A percentile compares a stretch with the other conserved stretches of the same genome.
phyloP scores from a whole-genome alignment of 2,888 invertebrate genomes.

The Philopedon plagiatum region DNA sequence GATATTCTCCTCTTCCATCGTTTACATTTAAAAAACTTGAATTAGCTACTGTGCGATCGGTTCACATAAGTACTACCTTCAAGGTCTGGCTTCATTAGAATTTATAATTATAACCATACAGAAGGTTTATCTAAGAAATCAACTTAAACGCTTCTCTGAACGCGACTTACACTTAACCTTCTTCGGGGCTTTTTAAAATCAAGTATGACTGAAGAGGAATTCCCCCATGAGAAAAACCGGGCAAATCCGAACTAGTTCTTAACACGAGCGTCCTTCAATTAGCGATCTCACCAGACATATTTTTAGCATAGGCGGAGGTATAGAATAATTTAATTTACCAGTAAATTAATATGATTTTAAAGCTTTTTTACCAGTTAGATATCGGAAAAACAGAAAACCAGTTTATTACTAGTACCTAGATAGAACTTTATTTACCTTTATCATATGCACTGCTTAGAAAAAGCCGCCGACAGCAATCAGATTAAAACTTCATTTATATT shows the following conservation, averaged over 20 bases:
- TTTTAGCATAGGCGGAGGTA: slow-evolving; percentile 5
- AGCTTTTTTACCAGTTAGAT: no score
- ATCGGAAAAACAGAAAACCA: no score
- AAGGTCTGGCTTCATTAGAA: slow-evolving; percentile 10
- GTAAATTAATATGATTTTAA: no score
- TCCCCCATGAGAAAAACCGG: slow-evolving; percentile 23
- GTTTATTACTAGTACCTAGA: no score
- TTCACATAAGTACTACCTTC: background rate
- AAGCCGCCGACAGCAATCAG: no score
- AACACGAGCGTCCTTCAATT: slow-evolving; percentile 27
- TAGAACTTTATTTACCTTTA: no score
- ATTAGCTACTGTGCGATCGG: background rate
- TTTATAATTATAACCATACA: background rate
- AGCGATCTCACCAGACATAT: slow-evolving; percentile 6
- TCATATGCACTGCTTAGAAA: no score
- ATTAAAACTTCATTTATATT: no score
- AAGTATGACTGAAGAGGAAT: slow-evolving; percentile 8
- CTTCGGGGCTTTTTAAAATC: slow-evolving; percentile 6
- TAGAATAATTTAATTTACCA: no score
- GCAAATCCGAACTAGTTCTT: slow-evolving; percentile 36
- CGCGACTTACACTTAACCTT: background rate
- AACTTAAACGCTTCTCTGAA: slow-evolving; percentile 2
- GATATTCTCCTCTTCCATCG: background rate
- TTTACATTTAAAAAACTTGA: no score
- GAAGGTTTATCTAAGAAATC: background rate